Percentiles rank a stretch among this genome's conserved stretches.
Conservation (phyloP, 2,113 vertebrate genomes). For the Hystrix cristata region DNA sequence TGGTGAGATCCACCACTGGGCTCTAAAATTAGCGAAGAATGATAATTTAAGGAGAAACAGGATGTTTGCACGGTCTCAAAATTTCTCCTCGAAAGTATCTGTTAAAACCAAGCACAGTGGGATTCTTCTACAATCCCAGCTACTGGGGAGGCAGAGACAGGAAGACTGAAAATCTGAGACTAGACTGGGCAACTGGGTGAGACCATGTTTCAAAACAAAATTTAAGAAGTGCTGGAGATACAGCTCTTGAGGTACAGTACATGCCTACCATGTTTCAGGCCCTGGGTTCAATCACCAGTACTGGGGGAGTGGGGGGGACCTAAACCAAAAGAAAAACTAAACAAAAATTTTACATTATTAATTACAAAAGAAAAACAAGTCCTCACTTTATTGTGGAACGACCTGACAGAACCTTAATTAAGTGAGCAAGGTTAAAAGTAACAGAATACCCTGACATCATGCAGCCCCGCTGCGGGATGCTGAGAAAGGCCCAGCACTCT, state of each 20-base stretch:
- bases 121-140: not conserved
- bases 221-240: not conserved
- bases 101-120: not conserved
- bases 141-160: not conserved
- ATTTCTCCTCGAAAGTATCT: not conserved
- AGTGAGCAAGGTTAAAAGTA: not conserved
- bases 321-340: not conserved
- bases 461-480: fast-evolving
- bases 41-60: not conserved
- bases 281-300: not conserved
- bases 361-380: not conserved
- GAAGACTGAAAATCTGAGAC: not conserved
- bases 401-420: not conserved
- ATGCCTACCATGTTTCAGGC: not conserved
- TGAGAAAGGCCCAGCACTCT: not conserved
- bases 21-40: not conserved
- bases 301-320: not conserved
- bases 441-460: fast-evolving
- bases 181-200: not conserved
- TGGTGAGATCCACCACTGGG: not conserved
- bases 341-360: not conserved
- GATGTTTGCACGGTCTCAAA: not conserved
- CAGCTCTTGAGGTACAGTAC: not conserved
- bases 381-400: not conserved
- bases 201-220: not conserved